Percentiles rank a stretch among this genome's conserved stretches.
Conservation (phyloP, 2,888 invertebrate genomes). For the Dromius quadrimaculatus region DNA sequence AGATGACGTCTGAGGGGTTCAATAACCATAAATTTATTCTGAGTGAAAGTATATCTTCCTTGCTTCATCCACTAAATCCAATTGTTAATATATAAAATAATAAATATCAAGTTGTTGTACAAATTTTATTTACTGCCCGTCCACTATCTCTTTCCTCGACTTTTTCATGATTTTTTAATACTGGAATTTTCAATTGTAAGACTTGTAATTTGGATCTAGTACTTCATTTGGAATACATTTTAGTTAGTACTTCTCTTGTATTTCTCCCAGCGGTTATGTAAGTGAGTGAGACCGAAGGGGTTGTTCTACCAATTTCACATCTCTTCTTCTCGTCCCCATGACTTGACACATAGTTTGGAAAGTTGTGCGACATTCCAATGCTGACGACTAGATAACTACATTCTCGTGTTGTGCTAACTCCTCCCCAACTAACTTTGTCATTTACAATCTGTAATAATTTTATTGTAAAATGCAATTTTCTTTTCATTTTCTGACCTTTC, state of each 20-base stretch:
- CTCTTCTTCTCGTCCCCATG: neutral
- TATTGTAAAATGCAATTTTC: neutral
- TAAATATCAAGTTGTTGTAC: too few species aligned
- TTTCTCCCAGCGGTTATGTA: too few species aligned
- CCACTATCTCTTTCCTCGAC: neutral
- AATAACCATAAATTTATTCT: neutral
- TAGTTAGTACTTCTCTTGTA: too few species aligned
- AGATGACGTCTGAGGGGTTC: constrained; percentile 1
- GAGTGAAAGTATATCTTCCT: too few species aligned
- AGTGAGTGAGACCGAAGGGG: too few species aligned
- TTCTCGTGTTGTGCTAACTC: constrained; percentile 43
- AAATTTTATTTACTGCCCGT: neutral
- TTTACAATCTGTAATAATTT: neutral
- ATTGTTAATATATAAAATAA: too few species aligned
- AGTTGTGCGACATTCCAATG: constrained; percentile 32
- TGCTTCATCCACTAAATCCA: too few species aligned
- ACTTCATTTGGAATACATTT: too few species aligned
- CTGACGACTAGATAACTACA: constrained; percentile 40
- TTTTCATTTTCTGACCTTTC: too few species aligned
- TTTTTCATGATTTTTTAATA: neutral
- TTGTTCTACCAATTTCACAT: too few species aligned
- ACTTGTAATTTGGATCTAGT: too few species aligned
- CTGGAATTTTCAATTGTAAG: too few species aligned
- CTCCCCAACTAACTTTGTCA: constrained; percentile 38
- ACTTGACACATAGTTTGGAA: constrained; percentile 34